phyloP scores from a whole-genome alignment of 2,797 vertebrate genomes.

The Calcarius lapponicus region DNA sequence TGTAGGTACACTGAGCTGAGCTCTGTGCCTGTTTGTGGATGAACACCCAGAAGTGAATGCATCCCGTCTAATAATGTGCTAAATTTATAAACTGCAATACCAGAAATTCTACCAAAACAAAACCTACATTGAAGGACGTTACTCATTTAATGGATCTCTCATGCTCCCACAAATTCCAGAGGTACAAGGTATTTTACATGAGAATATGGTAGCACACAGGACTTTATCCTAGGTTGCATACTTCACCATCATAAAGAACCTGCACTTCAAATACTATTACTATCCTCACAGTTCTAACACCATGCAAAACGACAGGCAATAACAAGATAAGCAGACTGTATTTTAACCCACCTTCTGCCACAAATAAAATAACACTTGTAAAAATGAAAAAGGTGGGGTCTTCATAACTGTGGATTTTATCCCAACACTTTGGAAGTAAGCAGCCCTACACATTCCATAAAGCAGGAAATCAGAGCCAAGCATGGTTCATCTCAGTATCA shows the following conservation, averaged over 20 bases:
- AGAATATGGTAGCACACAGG: neutral
- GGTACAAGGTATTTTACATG: neutral
- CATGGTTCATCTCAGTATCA: neutral
- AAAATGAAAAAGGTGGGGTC: neutral
- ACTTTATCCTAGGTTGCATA: neutral
- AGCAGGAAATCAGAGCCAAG: neutral
- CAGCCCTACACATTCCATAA: neutral
- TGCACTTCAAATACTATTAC: neutral
- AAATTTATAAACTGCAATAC: neutral
- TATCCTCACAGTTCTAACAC: neutral
- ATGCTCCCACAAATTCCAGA: neutral
- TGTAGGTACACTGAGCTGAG: neutral
- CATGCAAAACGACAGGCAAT: neutral
- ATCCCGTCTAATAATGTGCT: neutral
- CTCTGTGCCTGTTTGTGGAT: neutral
- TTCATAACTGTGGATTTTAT: neutral
- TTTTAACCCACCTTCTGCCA: neutral
- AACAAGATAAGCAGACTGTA: neutral
- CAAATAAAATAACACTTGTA: neutral
- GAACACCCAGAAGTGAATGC: neutral
- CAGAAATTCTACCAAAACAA: neutral
- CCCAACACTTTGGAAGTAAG: neutral
- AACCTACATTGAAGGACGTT: neutral
- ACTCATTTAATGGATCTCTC: neutral
- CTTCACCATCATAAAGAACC: neutral